Evolutionary conservation across 2,797 vertebrate genomes (phyloP), one percentile per base, ranked within the genome.

Genomic region (Graptemys geographica): DNA sequence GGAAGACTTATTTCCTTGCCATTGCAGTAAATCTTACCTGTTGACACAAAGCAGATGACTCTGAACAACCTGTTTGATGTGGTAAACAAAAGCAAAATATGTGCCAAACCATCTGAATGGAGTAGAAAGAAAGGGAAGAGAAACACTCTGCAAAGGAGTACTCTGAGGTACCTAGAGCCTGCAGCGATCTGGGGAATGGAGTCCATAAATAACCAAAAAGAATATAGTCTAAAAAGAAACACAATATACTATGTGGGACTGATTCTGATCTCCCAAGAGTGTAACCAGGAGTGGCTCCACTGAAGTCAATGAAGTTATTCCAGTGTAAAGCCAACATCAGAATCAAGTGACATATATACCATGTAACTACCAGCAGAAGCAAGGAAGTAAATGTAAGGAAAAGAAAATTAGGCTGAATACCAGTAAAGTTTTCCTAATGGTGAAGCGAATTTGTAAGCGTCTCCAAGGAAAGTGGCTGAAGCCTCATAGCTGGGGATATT

Each of bases 11-110:
- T 49, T 49, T 78, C 74, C 27, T 49, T 49, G 27, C 44, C 74
- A 49, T 31, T 78, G 44, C 15, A 31, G 44, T 47, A 78, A 78
- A 78, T 78, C 27, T 49, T 96, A 95, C 90, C 65, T 0, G 59
- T 90, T 94, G 94, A 97, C 93, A 96, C 23, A 96, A 94, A 96
- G 87, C 96, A 96, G 94, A 96, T 96, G 96, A 96, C 79, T 96
- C 80, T 95, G 94, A 83, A 95, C 90, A 96, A 97, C 94, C 94
- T 96, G 87, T 97, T 97, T 97, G 96, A 97, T 96, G 96, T 97
- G 96, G 97, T 97, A 97, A 97, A 97, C 96, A 97, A 97, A 95
- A 95, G 90, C 84, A 93, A 96, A 91, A 31, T 51, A 90, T 87
- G 44, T 86, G 88, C 95, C 93, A 96, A 93, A 96, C 79, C 85